phyloP scores from a whole-genome alignment of 2,797 vertebrate species.

The Gadopsis bispinosus region DNA sequence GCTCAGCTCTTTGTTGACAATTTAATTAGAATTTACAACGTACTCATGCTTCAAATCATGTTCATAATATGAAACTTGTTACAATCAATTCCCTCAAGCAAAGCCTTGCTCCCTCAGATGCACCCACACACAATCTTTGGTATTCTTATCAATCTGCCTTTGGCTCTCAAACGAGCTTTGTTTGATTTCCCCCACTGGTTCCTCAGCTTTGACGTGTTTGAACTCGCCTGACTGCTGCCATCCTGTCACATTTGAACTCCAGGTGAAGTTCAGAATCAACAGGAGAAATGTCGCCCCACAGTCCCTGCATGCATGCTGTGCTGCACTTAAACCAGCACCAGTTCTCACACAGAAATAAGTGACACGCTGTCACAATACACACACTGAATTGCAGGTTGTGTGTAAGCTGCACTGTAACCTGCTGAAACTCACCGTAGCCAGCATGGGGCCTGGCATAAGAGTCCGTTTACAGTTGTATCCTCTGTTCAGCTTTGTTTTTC shows the following conservation, averaged over 20 bases:
- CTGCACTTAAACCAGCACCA: neutral
- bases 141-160: conserved; percentile 14
- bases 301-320: conserved; percentile 26
- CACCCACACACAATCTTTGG: neutral
- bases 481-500: neutral
- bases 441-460: neutral
- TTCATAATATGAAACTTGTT: neutral
- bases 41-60: conserved; percentile 1
- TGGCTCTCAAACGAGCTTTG: conserved; percentile 39
- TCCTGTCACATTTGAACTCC: conserved; percentile 43
- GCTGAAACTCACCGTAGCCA: neutral
- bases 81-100: neutral
- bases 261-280: conserved; percentile 64
- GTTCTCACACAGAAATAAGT: neutral
- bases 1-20: conserved; percentile 13
- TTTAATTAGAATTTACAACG: conserved; percentile 34
- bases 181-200: conserved; percentile 53
- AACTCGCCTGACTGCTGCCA: conserved; percentile 60
- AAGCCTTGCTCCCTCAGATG: neutral
- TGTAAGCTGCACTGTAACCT: neutral
- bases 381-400: neutral
- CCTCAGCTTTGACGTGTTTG: conserved; percentile 55
- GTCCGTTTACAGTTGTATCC: neutral
- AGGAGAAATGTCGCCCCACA: conserved; percentile 63
- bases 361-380: neutral